A percentile compares a stretch with the other conserved stretches of the same genome.
These are phyloP conservation scores for Athalia rosae DNA, from an alignment of 2,888 invertebrate genomes.

Conservation along the genomic window DNA sequence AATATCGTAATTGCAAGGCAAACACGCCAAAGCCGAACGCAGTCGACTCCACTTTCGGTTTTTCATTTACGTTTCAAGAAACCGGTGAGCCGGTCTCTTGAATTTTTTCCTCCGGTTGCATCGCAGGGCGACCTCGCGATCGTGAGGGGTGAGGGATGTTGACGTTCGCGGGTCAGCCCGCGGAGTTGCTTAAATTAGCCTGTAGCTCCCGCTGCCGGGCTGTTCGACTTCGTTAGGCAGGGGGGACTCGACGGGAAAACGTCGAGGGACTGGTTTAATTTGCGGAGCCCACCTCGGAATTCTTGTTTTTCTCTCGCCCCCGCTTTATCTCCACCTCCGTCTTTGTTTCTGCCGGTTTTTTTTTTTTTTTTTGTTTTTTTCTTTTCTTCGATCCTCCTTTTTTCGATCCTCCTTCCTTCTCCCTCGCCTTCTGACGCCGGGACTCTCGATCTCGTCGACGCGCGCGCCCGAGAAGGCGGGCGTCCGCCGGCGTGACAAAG, in stretches of 20 bases:
- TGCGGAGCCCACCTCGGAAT: not conserved
- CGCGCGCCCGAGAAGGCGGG: not conserved
- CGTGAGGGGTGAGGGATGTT: constrained; percentile 24
- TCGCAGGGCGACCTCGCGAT: not conserved
- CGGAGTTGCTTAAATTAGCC: constrained; percentile 20
- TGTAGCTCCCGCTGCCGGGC: not conserved
- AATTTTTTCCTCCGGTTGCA: not conserved
- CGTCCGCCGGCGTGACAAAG: constrained; percentile 42
- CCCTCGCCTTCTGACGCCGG: constrained; percentile 47
- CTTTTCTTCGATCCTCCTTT: constrained; percentile 32
- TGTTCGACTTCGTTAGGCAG: constrained; percentile 38
- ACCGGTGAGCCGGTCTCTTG: too few relatives aligned
- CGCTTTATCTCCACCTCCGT: not conserved
- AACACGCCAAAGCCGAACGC: too few relatives aligned
- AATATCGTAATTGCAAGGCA: too few relatives aligned
- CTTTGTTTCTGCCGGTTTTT: constrained; percentile 35
- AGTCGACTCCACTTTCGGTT: too few relatives aligned
- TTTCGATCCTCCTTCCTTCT: constrained; percentile 26
- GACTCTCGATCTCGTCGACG: constrained; percentile 46
- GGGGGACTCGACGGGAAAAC: not conserved
- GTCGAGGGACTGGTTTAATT: constrained; percentile 34
- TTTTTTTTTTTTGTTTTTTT: constrained; percentile 41
- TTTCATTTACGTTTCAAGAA: too few relatives aligned
- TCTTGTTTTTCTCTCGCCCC: constrained; percentile 8
- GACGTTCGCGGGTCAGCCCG: not conserved